Conservation (phyloP, 2,797 vertebrate genomes). For the Pantherophis alleghaniensis region DNA sequence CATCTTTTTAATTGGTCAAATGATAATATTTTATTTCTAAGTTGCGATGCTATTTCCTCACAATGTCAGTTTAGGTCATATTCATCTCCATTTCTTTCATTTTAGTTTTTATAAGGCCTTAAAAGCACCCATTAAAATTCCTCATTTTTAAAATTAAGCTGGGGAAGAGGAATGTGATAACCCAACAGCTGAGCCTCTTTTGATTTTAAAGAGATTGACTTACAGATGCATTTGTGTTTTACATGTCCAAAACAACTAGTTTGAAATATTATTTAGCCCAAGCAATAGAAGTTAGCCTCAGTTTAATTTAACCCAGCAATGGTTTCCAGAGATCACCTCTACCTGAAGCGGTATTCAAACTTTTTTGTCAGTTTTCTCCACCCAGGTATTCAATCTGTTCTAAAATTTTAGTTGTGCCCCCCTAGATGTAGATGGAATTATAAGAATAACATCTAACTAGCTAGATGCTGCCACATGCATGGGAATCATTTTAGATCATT, state of each 20-base stretch:
- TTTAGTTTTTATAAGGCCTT: background rate
- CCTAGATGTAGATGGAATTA: background rate
- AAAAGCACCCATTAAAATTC: background rate
- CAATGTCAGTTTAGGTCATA: background rate
- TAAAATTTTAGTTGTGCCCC: background rate
- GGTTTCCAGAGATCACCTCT: background rate
- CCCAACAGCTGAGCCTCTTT: background rate
- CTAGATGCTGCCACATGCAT: background rate
- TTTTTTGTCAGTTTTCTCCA: background rate
- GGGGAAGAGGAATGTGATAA: background rate
- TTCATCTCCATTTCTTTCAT: background rate
- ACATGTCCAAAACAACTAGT: background rate
- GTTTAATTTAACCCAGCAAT: background rate
- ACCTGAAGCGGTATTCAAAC: background rate
- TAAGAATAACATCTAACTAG: background rate
- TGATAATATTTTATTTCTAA: background rate
- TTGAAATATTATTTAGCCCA: background rate
- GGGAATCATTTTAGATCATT: background rate
- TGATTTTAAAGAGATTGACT: background rate
- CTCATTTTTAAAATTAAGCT: background rate
- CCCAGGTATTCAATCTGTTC: background rate
- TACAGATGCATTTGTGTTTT: background rate
- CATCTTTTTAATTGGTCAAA: background rate
- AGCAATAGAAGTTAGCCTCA: background rate
- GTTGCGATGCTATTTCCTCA: background rate